Conservation (phyloP, 2,797 vertebrate species). For the Yasuhikotakia modesta region DNA sequence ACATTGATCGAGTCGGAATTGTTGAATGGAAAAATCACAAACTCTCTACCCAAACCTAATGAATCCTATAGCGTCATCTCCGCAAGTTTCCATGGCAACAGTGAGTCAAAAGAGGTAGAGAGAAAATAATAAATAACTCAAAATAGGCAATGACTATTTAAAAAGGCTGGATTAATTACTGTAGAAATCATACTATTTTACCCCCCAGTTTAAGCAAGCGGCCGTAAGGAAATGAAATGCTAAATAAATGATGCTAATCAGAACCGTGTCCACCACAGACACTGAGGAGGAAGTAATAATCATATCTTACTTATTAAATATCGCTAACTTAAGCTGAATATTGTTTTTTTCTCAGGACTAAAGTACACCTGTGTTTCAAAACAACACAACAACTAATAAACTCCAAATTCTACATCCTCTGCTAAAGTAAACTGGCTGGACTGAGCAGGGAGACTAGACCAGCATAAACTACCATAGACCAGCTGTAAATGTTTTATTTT, state of each 20-base stretch:
- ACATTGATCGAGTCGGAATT: slow-evolving; percentile 42
- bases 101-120: slow-evolving; percentile 17
- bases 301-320: neutral
- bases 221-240: neutral
- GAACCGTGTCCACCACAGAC: neutral
- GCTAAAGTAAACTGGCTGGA: neutral
- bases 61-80: slow-evolving; percentile 38
- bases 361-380: no score
- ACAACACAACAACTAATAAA: neutral
- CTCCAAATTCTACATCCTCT: neutral
- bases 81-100: slow-evolving; percentile 35
- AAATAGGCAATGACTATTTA: slow-evolving; percentile 23
- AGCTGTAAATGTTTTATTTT: neutral
- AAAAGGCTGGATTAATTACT: slow-evolving; percentile 5
- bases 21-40: slow-evolving; percentile 38
- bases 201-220: neutral
- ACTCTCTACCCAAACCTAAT: slow-evolving; percentile 34
- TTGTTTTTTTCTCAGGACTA: no score
- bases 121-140: neutral
- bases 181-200: neutral
- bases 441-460: no score
- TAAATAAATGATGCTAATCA: neutral
- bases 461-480: no score
- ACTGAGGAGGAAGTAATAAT: neutral
- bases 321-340: no score